Base-by-base conservation (phyloP, 2,113 vertebrate species). In the Meriones unguiculatus region DNA sequence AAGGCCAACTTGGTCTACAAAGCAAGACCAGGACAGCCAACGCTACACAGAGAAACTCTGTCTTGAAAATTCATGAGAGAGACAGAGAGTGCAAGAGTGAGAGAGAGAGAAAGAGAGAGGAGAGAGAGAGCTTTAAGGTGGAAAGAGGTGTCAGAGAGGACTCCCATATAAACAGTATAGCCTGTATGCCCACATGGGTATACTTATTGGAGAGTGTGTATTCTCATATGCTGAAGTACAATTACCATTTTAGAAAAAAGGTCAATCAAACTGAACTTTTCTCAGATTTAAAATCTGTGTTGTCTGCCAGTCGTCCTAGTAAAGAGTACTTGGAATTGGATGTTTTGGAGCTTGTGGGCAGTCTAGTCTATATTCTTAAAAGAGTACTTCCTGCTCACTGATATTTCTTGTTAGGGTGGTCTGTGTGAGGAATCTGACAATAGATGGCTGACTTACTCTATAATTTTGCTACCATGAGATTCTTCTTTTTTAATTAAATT, bases 131-230 rank as follows among this genome's bases (percentile, higher is more conserved):
- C 46, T 46, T 46, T 46, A 46, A 46, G 46, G 46, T n/a, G 8
- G 0, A 62, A 7, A 78, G 28, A 75, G 65, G 11, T 20, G 10
- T 77, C 62, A 76, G 24, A 64, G 15, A 24, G 30, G 38, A 38
- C 1, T 5, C 28, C 38, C 14, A 11, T 30, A 9, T 14, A 35
- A 46, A 4, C 38, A 64, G 6, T 2, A 13, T 17, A 2, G 4
- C 2, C 12, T 5, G 25, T 6, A 2, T 18, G 30, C 59, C 50
- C 10, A 10, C 22, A 35, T 3, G 2, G 35, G 28, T 64, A 11
- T 4, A 20, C 11, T 10, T 78, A 52, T 25, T 15, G 14, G 62
- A 25, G 7, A 8, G 0, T 28, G 28, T 80, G 57, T 18, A n/a
- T 35, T 72, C n/a, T 72, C n/a, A 17, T 72, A n/a, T 5, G n/a